Evolutionary conservation across 2,888 invertebrate genomes (phyloP), one percentile per base, ranked within the genome.

Genomic region (Pristionchus japonicus): DNA sequence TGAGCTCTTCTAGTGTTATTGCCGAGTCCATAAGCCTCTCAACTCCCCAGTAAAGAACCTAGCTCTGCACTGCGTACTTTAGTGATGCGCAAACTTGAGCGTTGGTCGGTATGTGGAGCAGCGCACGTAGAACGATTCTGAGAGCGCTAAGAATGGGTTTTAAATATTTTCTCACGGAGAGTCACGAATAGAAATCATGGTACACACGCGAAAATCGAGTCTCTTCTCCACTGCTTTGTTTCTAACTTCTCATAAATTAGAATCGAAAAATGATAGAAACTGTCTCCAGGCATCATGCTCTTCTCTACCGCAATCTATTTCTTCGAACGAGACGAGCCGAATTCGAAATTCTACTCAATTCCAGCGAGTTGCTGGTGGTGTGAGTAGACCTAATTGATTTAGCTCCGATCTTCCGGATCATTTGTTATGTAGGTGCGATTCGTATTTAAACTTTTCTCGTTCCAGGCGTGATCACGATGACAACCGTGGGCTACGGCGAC

Each of bases 351-450:
- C 89, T 91, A 91, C 89, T 92, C 92, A 86, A 94, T 94, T 61
- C 94, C 94, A 0, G 94, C 94, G 47, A 93, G 93, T 31, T 94
- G 93, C 88, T 94, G 94, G 94, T 94, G 93, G 94, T 93, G 93
- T 91, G 92, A 93, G 93, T 67, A 15, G 4, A 67, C 34, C 7
- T 67, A 43, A 43, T 11, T 43, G 43, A 43, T 6, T 43, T 43
- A 6, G 7, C 43, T 43, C 43, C 43, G 43, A 43, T 43, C 43
- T 43, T 43, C 43, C 43, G 43, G 43, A 43, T 9, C 43, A 11
- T 9, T 4, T 11, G 27, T 37, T 4, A 20, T 37, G 3, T 37
- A 20, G 4, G 15, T 61, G 31, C 9, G 74, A 3, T 74, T 74
- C 23, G 11, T 43, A n/a, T 80, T n/a, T n/a, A 13, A 9, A 23